These are phyloP conservation scores for Thunnus albacares DNA, from an alignment of 2,797 vertebrate species.

Conservation along the genomic window DNA sequence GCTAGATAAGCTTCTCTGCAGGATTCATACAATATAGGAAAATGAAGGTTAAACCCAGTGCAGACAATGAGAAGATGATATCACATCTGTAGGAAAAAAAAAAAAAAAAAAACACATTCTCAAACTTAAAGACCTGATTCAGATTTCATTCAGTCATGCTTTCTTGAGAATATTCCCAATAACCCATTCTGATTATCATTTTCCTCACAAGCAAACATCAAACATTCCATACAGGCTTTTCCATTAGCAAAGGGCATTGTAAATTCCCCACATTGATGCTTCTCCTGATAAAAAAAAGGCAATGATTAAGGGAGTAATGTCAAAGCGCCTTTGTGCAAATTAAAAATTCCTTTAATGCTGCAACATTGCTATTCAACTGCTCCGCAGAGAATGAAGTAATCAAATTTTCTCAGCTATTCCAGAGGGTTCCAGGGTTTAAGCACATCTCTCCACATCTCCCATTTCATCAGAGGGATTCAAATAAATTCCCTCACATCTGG, in stretches of 20 bases:
- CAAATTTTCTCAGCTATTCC: conserved; percentile 26
- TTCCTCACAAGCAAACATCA: conserved; percentile 31
- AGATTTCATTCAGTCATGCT: conserved; percentile 9
- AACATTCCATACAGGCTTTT: conserved; percentile 21
- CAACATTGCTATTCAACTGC: conserved; percentile 50
- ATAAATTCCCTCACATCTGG: conserved; percentile 32
- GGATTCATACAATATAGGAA: conserved; percentile 10
- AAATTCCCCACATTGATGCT: conserved; percentile 42
- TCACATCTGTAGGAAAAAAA: too few species aligned
- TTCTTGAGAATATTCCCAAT: conserved; percentile 15
- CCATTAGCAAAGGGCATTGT: conserved; percentile 48
- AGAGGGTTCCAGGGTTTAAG: conserved; percentile 38
- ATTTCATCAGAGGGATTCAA: conserved; percentile 38
- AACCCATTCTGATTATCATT: conserved; percentile 11
- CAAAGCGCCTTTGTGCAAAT: conserved; percentile 48
- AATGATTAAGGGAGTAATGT: conserved; percentile 45
- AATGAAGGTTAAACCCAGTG: conserved; percentile 28
- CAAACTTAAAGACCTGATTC: neutral
- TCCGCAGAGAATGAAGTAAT: conserved; percentile 30
- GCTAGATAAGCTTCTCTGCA: conserved; percentile 17
- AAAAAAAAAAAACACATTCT: neutral
- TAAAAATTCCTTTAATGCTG: conserved; percentile 58
- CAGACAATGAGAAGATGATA: neutral
- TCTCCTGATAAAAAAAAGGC: conserved; percentile 35
- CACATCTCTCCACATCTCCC: neutral